Evolutionary conservation across 2,797 vertebrate genomes (phyloP).

Genomic region (Siniperca undulata): DNA sequence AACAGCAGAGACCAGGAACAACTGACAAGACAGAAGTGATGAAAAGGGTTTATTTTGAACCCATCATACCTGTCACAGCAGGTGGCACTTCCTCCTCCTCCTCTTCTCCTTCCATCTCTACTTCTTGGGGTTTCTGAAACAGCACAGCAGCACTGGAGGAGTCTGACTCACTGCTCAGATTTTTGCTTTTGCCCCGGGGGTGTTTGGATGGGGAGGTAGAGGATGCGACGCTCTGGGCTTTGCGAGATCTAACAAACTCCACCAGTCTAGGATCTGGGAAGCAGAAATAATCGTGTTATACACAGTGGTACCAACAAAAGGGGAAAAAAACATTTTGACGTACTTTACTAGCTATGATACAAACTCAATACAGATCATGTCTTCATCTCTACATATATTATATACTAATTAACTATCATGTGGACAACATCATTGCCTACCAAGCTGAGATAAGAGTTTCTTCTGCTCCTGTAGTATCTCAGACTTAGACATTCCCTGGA

Average conservation of each 20-base stretch:
- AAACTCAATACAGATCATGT: constrained; percentile 21
- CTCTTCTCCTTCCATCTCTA: constrained; percentile 74
- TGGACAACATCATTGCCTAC: constrained; percentile 74
- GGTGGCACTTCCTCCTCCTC: constrained; percentile 49
- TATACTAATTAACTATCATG: background rate
- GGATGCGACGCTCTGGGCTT: constrained; percentile 53
- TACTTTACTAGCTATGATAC: background rate
- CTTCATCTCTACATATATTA: background rate
- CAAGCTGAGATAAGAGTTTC: constrained; percentile 90
- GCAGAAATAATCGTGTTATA: constrained; percentile 59
- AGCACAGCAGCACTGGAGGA: constrained; percentile 22
- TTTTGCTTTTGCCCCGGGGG: constrained; percentile 50
- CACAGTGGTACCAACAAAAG: constrained; percentile 22
- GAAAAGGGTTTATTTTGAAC: constrained; percentile 20
- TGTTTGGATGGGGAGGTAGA: constrained; percentile 52
- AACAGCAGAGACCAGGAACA: constrained; percentile 3
- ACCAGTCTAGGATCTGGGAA: constrained; percentile 90
- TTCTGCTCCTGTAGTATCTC: constrained; percentile 92
- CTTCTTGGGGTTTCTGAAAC: constrained; percentile 61
- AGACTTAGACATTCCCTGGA: constrained; percentile 87
- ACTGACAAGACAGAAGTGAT: constrained; percentile 1
- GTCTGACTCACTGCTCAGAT: constrained; percentile 37
- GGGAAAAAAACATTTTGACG: background rate
- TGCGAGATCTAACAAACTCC: constrained; percentile 89
- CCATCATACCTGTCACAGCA: constrained; percentile 74